These are phyloP conservation scores for Melanchra persicariae DNA, from an alignment of 2,888 invertebrate genomes.

Conservation along the genomic window DNA sequence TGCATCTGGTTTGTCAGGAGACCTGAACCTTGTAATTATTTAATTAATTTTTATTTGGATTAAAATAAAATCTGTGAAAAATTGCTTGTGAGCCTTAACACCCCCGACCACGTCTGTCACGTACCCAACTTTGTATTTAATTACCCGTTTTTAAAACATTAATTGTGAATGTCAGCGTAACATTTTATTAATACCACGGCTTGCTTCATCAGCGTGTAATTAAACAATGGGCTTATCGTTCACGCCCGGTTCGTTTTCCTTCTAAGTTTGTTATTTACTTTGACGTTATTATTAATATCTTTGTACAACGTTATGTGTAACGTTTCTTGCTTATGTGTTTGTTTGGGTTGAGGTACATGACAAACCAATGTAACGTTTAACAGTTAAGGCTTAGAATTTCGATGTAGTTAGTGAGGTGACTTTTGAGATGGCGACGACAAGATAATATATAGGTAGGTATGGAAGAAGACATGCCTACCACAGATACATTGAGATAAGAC, in stretches of 20 bases:
- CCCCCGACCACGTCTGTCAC: not conserved
- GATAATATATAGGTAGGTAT: too few relatives aligned
- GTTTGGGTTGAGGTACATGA: not conserved
- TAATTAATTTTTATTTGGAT: too few relatives aligned
- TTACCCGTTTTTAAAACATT: slow-evolving; percentile 45
- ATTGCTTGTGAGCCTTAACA: too few relatives aligned
- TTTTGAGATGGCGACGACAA: not conserved
- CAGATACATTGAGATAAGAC: too few relatives aligned
- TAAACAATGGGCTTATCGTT: slow-evolving; percentile 60
- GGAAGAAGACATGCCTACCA: too few relatives aligned
- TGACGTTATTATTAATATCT: slow-evolving; percentile 19
- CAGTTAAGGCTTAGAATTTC: not conserved
- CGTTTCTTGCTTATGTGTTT: slow-evolving; percentile 9
- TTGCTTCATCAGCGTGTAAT: slow-evolving; percentile 58
- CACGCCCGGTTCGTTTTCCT: slow-evolving; percentile 47
- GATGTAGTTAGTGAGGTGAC: not conserved
- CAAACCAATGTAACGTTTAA: not conserved
- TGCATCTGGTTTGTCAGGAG: too few relatives aligned
- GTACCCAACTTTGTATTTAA: slow-evolving; percentile 33
- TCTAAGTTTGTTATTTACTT: slow-evolving; percentile 54
- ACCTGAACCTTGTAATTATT: too few relatives aligned
- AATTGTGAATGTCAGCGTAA: slow-evolving; percentile 56
- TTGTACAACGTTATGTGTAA: not conserved
- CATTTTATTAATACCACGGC: slow-evolving; percentile 48
- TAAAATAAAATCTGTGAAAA: too few relatives aligned